These are phyloP conservation scores for Drosophila subquinaria DNA, from an alignment of 2,888 invertebrate genomes.

Conservation along the genomic window DNA sequence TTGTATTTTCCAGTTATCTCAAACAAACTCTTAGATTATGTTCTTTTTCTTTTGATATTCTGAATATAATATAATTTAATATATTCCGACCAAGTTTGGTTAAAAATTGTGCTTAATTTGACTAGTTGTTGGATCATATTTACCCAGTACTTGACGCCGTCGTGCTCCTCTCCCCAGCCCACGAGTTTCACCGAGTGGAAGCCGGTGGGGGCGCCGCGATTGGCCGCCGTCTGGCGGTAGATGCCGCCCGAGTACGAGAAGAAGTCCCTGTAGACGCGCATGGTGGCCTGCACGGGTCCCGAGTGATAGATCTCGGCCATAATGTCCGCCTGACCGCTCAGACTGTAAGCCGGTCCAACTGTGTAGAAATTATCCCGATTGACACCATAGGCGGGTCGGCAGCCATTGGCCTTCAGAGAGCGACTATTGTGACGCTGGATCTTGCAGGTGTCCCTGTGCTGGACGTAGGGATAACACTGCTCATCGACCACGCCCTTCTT, in stretches of 20 bases:
- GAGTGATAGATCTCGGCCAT: slow-evolving; percentile 96
- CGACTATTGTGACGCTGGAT: slow-evolving; percentile 86
- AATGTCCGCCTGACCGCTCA: slow-evolving; percentile 92
- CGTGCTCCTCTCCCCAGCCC: slow-evolving; percentile 94
- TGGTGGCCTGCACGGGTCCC: slow-evolving; percentile 97
- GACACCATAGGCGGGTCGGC: slow-evolving; percentile 84
- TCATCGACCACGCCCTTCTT: slow-evolving; percentile 93
- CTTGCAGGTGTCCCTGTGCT: slow-evolving; percentile 88
- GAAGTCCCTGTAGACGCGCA: slow-evolving; percentile 96
- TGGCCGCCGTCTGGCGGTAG: slow-evolving; percentile 89
- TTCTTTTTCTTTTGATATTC: no score
- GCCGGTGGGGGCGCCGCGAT: slow-evolving; percentile 88
- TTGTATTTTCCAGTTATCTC: no score
- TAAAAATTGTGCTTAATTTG: no score
- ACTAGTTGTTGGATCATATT: slow-evolving; percentile 74
- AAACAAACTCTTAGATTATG: no score
- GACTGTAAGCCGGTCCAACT: slow-evolving; percentile 91
- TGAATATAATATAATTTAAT: no score
- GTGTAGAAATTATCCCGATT: slow-evolving; percentile 89
- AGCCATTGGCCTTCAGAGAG: slow-evolving; percentile 86
- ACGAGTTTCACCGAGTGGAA: slow-evolving; percentile 96
- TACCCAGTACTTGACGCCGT: slow-evolving; percentile 93
- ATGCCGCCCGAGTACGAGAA: slow-evolving; percentile 95
- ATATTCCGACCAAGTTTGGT: not conserved
- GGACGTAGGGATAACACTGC: slow-evolving; percentile 93